Conservation (phyloP, 1,140 invertebrate species). For the Sipha flava region DNA sequence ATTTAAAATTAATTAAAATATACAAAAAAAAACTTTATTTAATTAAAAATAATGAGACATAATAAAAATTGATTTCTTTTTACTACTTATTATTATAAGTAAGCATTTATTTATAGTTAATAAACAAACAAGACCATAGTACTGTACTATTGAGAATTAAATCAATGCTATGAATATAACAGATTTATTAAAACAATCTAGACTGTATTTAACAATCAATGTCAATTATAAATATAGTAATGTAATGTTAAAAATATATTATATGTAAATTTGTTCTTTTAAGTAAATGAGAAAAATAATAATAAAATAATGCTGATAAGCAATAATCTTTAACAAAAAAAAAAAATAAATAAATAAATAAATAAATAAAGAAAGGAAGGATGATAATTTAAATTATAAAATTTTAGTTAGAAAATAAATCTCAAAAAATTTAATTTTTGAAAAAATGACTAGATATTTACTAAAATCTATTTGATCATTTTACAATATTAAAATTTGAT, state of each 20-base stretch:
- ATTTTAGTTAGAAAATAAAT: neutral
- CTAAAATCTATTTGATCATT: neutral
- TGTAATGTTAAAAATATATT: neutral
- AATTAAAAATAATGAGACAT: too few relatives aligned
- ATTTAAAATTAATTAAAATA: too few relatives aligned
- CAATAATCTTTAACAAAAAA: neutral
- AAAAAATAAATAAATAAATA: neutral
- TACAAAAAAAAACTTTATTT: too few relatives aligned
- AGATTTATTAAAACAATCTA: neutral
- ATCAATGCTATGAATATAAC: neutral
- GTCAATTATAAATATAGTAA: neutral
- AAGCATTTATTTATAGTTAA: too few relatives aligned
- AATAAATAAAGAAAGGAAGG: neutral
- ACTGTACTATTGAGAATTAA: too few relatives aligned
- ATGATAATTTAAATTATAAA: neutral
- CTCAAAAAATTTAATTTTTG: neutral
- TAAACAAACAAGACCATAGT: too few relatives aligned
- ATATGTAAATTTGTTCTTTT: too few relatives aligned
- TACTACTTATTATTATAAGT: too few relatives aligned
- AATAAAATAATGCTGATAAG: neutral
- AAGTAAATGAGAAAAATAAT: too few relatives aligned
- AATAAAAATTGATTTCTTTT: too few relatives aligned
- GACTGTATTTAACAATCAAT: neutral
- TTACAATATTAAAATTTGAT: neutral
- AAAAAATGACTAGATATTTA: conserved; percentile 9